phyloP scores from a whole-genome alignment of 1,140 invertebrate genomes.

The Meloidogyne hapla region DNA sequence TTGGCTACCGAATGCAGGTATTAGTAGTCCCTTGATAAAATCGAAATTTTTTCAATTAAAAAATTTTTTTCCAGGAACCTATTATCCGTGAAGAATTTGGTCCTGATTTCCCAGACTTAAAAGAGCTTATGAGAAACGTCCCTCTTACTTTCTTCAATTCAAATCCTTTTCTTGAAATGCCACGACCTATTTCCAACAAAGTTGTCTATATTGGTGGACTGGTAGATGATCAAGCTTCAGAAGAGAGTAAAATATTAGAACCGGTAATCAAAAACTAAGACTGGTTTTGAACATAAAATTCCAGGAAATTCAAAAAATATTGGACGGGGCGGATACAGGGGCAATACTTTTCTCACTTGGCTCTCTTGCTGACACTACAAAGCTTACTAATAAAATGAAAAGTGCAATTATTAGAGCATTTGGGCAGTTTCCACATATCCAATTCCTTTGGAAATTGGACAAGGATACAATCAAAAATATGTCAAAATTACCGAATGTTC shows the following conservation, averaged over 20 bases:
- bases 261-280: neutral
- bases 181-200: constrained; percentile 21
- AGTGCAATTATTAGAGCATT: constrained; percentile 17
- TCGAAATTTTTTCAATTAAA: neutral
- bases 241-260: neutral
- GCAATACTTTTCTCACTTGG: constrained; percentile 17
- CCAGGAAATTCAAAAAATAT: neutral
- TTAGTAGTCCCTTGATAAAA: no score
- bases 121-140: constrained; percentile 4
- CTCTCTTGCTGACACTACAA: neutral
- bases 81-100: constrained; percentile 10
- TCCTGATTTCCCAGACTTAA: neutral
- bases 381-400: neutral
- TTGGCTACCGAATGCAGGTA: no score
- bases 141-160: constrained; percentile 17
- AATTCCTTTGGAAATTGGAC: constrained; percentile 21
- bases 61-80: constrained; percentile 1
- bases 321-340: neutral
- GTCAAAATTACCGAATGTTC: constrained; percentile 47
- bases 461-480: neutral
- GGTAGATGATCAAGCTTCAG: constrained; percentile 3
- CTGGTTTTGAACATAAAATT: neutral
- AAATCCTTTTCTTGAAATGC: constrained; percentile 18
- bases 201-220: constrained; percentile 19
- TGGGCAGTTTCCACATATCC: constrained; percentile 3